Evolutionary conservation across 2,113 vertebrate species (phyloP), one percentile per base, ranked within the genome.

Genomic region (Gymnobelideus leadbeateri): DNA sequence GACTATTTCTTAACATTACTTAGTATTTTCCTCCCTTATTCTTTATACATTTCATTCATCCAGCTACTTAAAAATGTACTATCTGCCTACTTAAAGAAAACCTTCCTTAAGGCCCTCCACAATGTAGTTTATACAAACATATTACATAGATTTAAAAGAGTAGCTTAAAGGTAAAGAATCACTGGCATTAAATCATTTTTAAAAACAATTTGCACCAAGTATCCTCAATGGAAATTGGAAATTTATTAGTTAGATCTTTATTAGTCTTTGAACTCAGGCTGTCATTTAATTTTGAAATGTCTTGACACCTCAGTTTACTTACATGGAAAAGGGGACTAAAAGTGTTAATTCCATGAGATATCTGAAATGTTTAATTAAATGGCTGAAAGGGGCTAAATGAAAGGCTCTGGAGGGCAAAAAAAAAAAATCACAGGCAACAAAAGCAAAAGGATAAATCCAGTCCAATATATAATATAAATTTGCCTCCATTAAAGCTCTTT

Each of bases 311-410:
- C n/a, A 92, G 90, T 95, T 95, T 93, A 95, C 49, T 90, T 24
- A 93, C 3, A 14, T 47, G 90, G 28, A 37, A 93, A 94, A 91
- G 1, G 14, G 31, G 9, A 93, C 3, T 96, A 51, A 93, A 96
- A 95, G 68, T 43, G 95, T 51, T 68, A 95, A 94, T 92, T 91
- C 43, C 14, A 90, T 6, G n/a, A 52, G 53, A 91, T 46, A 93
- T 46, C 93, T 96, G 37, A 55, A 95, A 97, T 68, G 54, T 51
- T 96, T n/a, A 97, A 96, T 47, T 16, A 95, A 12, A 92, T 95
- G 46, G 31, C 0, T 93, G 14, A 94, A 94, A 50, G 50, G 50
- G 23, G 94, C 12, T 95, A 91, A 94, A 94, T 91, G 89, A n/a
- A 93, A 90, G n/a, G 92, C 50, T 25, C 8, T 23, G 3, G 50